Evolutionary conservation across 2,797 vertebrate species (phyloP), one percentile per base, ranked within the genome.

Genomic region (Oceanodroma leucorhoa): DNA sequence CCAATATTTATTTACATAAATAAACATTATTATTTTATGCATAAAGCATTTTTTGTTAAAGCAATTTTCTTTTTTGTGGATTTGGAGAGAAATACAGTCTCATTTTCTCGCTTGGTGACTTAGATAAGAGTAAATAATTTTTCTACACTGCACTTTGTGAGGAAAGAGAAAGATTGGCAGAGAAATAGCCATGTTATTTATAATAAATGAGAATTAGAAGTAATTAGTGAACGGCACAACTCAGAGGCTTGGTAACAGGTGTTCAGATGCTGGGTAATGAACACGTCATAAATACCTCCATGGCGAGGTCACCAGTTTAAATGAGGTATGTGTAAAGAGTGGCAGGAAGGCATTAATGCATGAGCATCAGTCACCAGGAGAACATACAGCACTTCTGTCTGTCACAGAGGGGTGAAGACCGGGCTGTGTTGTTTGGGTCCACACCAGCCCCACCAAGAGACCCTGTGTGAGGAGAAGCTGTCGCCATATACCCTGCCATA

Each of bases 231-330:
- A 79, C 78, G 55, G 45, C 41, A 78, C 57, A 77, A 22, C 65
- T 95, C 53, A 61, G 73, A 80, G 81, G 81, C 76, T 60, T 90
- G 67, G 78, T 92, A 93, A 93, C 70, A 95, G 95, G 93, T 96
- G 93, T 94, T 93, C 83, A 85, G 78, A n/a, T 61, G 32, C 41
- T 61, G 87, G 61, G 45, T 92, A 90, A 96, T 90, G 83, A 87
- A 85, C 41, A 16, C 90, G 88, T 96, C 88, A 75, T 96, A 97
- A 96, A 96, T 97, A 95, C 91, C 86, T 95, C 78, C 11, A 22
- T 41, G 67, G 64, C 4, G 9, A 94, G 94, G 87, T 96, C 95
- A 94, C 65, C 8, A 4, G 24, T 90, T 94, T 93, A 84, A 85
- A 67, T 71, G 81, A 36, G 90, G 60, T 36, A 46, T 77, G 65